Evolutionary conservation across 2,888 invertebrate genomes (phyloP).

Genomic region (Clusia tigrina): DNA sequence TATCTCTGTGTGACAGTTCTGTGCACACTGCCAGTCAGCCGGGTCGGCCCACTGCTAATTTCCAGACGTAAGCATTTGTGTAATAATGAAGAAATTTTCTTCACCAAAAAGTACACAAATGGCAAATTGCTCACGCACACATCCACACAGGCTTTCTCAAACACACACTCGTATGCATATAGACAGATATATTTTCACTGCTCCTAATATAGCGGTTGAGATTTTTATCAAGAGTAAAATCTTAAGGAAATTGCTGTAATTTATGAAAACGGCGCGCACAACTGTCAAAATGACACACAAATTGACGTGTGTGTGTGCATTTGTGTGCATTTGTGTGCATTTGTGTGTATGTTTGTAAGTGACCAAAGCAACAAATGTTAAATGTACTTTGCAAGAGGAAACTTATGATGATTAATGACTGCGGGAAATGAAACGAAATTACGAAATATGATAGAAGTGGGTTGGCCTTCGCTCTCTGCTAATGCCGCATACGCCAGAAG

Average conservation of each 20-base stretch:
- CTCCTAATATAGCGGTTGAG: not conserved
- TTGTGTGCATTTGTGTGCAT: too few species aligned
- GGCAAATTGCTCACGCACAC: too few species aligned
- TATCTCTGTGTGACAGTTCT: conserved; percentile 1
- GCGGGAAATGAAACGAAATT: not conserved
- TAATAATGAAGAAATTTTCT: too few species aligned
- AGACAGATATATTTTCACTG: not conserved
- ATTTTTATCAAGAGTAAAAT: conserved; percentile 23
- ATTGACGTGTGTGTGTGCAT: conserved; percentile 1
- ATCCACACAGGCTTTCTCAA: too few species aligned
- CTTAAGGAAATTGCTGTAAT: conserved; percentile 30
- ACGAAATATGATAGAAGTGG: not conserved
- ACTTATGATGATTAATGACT: not conserved
- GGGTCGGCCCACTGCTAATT: not conserved
- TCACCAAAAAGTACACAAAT: too few species aligned
- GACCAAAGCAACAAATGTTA: not conserved
- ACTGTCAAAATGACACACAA: conserved; percentile 21
- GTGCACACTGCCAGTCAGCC: too few species aligned
- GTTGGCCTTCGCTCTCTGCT: too few species aligned
- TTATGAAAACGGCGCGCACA: conserved; percentile 22
- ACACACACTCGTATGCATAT: too few species aligned
- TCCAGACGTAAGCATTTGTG: not conserved
- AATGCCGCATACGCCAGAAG: too few species aligned
- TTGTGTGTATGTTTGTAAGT: not conserved
- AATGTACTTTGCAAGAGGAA: not conserved